Percentiles rank a stretch among this genome's conserved stretches.
Conservation (phyloP, 2,888 invertebrate species). For the Ecliptopera silaceata region DNA sequence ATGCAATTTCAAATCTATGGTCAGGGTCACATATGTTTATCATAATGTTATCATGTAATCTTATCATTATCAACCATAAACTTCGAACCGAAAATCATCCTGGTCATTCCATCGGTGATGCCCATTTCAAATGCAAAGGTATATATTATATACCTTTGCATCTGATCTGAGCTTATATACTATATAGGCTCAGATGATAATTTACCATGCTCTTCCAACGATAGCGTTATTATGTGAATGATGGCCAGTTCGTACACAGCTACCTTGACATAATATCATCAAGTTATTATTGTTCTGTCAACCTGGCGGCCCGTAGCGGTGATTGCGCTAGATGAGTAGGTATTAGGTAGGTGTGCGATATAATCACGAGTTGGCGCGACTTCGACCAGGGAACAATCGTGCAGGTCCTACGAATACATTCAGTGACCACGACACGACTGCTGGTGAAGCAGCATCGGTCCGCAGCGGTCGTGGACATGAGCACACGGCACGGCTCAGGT, state of each 20-base stretch:
- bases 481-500: slow-evolving; percentile 11
- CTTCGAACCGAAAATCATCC: no score
- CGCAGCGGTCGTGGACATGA: not conserved
- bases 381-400: slow-evolving; percentile 23
- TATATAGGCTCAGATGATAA: no score
- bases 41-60: no score
- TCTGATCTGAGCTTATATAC: no score
- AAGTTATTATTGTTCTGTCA: slow-evolving; percentile 60
- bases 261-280: slow-evolving; percentile 45
- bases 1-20: not conserved
- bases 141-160: no score
- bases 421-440: not conserved
- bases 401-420: slow-evolving; percentile 5
- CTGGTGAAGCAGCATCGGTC: not conserved
- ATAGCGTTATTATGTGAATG: no score
- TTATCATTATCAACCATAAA: no score
- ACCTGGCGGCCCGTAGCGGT: slow-evolving; percentile 29
- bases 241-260: no score
- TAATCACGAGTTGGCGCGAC: slow-evolving; percentile 37
- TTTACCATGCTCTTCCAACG: no score
- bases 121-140: no score
- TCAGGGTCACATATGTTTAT: not conserved
- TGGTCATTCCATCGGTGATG: no score
- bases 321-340: slow-evolving; percentile 31
- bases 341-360: slow-evolving; percentile 26